Evolutionary conservation across 2,113 vertebrate genomes (phyloP).

Genomic region (Oryzias celebensis): DNA sequence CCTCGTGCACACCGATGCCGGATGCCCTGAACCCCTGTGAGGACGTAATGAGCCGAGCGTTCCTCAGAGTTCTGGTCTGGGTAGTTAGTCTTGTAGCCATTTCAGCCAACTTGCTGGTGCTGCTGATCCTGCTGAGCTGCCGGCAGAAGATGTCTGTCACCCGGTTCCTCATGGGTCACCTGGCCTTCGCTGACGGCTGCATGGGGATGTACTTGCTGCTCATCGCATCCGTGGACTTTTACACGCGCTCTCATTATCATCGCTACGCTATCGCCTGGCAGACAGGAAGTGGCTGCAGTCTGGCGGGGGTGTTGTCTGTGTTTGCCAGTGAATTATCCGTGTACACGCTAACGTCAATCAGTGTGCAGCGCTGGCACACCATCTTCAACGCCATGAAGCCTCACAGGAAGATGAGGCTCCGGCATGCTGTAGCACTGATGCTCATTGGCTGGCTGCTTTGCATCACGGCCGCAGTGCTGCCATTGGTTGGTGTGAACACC

Average conservation of each 20-base stretch:
- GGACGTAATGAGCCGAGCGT: conserved; percentile 87
- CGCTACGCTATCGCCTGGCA: conserved; percentile 91
- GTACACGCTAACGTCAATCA: conserved; percentile 85
- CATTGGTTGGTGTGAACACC: conserved; percentile 85
- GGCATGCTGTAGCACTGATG: conserved; percentile 81
- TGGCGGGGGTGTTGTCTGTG: conserved; percentile 85
- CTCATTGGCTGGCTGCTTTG: conserved; percentile 82
- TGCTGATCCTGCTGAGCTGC: conserved; percentile 85
- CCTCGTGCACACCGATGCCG: conserved; percentile 81
- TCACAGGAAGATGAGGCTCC: conserved; percentile 80
- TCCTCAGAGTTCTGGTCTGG: conserved; percentile 85
- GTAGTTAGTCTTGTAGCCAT: conserved; percentile 86
- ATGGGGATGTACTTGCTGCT: conserved; percentile 89
- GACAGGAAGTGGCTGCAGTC: conserved; percentile 83
- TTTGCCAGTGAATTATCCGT: conserved; percentile 89
- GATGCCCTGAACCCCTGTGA: conserved; percentile 92
- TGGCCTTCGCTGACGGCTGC: conserved; percentile 90
- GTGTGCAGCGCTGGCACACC: conserved; percentile 87
- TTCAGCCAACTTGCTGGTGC: conserved; percentile 84
- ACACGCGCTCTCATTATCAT: conserved; percentile 86
- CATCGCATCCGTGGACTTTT: conserved; percentile 85
- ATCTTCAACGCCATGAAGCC: conserved; percentile 88
- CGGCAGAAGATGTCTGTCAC: conserved; percentile 86
- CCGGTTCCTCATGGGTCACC: conserved; percentile 88
- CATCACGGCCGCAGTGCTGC: conserved; percentile 80